Evolutionary conservation across 2,797 vertebrate genomes (phyloP).

Genomic region (Sciurus carolinensis): DNA sequence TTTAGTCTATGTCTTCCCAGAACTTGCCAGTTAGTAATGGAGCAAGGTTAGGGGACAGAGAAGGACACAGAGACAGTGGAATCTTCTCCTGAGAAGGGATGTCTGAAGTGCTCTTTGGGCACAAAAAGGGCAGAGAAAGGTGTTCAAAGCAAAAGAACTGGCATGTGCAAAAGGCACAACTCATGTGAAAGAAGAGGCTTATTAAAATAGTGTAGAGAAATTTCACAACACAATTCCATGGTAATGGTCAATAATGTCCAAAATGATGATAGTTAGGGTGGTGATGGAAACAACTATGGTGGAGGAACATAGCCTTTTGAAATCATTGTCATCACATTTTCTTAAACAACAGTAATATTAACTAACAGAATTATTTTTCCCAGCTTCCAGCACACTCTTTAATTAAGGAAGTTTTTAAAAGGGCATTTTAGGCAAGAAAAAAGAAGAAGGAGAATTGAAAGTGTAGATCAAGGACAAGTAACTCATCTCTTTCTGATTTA

Average conservation of each 20-base stretch:
- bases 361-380: slow-evolving; percentile 24
- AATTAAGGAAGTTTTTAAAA: background rate
- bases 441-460: background rate
- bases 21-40: background rate
- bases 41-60: background rate
- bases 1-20: background rate
- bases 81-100: background rate
- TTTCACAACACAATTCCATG: background rate
- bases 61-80: background rate
- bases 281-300: background rate
- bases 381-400: background rate
- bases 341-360: background rate
- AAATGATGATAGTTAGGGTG: background rate
- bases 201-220: background rate
- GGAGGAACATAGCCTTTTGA: background rate
- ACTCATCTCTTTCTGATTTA: background rate
- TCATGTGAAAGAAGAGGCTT: background rate
- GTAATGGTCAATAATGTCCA: background rate
- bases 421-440: background rate
- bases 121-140: background rate
- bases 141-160: background rate
- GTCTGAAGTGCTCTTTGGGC: background rate
- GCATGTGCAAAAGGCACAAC: accelerated
- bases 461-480: background rate
- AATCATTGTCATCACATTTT: background rate